Evolutionary conservation across 2,888 invertebrate genomes (phyloP).

Genomic region (Sylvicola cinctus): DNA sequence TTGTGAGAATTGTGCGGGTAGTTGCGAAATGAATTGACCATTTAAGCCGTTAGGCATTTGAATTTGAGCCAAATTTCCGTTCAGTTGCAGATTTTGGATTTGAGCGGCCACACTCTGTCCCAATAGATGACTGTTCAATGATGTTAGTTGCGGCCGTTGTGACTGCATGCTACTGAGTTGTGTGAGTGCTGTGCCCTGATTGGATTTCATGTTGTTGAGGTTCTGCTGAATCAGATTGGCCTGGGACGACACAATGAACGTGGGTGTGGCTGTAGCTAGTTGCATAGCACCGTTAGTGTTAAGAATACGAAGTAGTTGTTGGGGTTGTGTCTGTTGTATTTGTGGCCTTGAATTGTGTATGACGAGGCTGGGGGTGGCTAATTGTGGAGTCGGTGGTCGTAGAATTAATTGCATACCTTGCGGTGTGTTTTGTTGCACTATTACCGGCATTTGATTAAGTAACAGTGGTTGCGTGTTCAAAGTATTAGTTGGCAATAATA

Average conservation of each 20-base stretch:
- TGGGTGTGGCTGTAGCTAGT: conserved; percentile 28
- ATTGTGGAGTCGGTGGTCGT: conserved; percentile 37
- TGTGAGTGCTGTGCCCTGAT: conserved; percentile 14
- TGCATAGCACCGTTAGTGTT: conserved; percentile 38
- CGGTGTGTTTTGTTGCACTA: conserved; percentile 39
- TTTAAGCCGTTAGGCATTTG: conserved; percentile 26
- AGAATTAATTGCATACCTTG: conserved; percentile 51
- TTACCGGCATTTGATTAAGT: conserved; percentile 30
- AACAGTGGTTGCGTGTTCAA: conserved; percentile 20
- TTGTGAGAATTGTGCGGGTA: conserved; percentile 24
- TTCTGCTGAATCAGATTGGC: conserved; percentile 26
- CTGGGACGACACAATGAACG: conserved; percentile 27
- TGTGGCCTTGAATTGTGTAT: conserved; percentile 23
- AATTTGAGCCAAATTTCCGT: conserved; percentile 23
- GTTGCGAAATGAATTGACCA: conserved; percentile 19
- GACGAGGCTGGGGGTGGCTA: conserved; percentile 25
- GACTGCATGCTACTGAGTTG: conserved; percentile 22
- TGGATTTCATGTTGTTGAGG: conserved; percentile 23
- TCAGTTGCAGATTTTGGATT: conserved; percentile 24
- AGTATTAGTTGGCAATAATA: conserved; percentile 19
- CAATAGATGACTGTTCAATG: conserved; percentile 22
- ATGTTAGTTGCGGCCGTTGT: conserved; percentile 18
- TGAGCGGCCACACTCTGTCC: conserved; percentile 23
- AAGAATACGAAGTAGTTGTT: conserved; percentile 36
- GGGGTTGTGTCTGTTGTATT: conserved; percentile 19